Conservation (phyloP, 2,797 vertebrate genomes). For the Cygnus olor region DNA sequence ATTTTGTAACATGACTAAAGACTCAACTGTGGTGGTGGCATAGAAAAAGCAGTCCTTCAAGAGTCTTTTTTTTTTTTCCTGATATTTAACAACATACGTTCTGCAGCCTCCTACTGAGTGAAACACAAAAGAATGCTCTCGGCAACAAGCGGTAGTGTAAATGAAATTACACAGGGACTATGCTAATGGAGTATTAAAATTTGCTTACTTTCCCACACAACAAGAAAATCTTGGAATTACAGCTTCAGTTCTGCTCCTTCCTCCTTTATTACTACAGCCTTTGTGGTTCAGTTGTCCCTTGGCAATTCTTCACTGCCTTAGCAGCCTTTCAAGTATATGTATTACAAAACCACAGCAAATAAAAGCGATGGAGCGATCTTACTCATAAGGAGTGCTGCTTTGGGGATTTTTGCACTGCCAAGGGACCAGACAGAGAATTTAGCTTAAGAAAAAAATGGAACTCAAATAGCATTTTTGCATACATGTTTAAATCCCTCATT, state of each 20-base stretch:
- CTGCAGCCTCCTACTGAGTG: neutral
- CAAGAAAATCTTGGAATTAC: slow-evolving; percentile 22
- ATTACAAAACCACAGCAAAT: neutral
- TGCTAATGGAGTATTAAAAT: slow-evolving; percentile 10
- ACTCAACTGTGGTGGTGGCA: neutral
- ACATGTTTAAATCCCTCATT: neutral
- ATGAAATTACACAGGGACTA: neutral
- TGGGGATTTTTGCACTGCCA: neutral
- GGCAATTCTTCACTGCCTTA: neutral
- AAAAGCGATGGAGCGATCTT: neutral
- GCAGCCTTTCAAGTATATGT: neutral
- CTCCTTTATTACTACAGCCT: neutral
- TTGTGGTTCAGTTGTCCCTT: neutral
- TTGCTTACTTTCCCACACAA: neutral
- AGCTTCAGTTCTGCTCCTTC: neutral
- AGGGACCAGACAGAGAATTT: neutral
- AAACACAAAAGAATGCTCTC: slow-evolving; percentile 27
- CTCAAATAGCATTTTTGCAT: neutral
- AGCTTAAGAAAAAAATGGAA: neutral
- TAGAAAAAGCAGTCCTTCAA: neutral
- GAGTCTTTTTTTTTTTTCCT: neutral
- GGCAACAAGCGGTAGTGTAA: neutral
- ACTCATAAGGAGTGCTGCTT: neutral
- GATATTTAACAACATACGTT: neutral
- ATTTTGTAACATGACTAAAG: neutral